These are phyloP conservation scores for Microcebus griseorufus DNA, from an alignment of 2,113 vertebrate species.

Conservation along the genomic window DNA sequence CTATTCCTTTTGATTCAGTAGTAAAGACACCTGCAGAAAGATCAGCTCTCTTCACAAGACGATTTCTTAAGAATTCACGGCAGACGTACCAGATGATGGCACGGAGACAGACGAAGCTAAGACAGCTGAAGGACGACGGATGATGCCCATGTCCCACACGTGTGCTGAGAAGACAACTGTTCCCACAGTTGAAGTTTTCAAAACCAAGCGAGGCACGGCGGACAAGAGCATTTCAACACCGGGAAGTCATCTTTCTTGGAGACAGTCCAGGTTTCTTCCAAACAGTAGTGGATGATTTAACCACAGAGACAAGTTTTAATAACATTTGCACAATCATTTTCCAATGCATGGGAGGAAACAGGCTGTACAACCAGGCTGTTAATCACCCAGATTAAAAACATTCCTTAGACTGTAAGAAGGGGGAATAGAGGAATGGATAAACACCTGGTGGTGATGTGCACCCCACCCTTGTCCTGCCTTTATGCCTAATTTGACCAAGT, in stretches of 20 bases:
- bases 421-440: too few species aligned
- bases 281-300: background rate
- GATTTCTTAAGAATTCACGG: background rate
- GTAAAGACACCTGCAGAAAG: conserved; percentile 38
- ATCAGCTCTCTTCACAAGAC: background rate
- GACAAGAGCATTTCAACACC: background rate
- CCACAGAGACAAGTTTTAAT: background rate
- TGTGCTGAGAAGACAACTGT: background rate
- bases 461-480: background rate
- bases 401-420: background rate
- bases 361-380: background rate
- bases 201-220: background rate
- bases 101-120: background rate
- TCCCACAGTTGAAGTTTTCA: background rate
- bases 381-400: background rate
- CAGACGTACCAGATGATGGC: background rate
- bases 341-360: background rate
- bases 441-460: background rate
- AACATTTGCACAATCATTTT: background rate
- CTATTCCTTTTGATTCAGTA: background rate
- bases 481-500: background rate
- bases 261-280: background rate
- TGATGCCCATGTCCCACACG: background rate
- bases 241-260: conserved; percentile 11
- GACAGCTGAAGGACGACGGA: background rate